Evolutionary conservation across 2,888 invertebrate genomes (phyloP).

Genomic region (Antheraea yamamai): DNA sequence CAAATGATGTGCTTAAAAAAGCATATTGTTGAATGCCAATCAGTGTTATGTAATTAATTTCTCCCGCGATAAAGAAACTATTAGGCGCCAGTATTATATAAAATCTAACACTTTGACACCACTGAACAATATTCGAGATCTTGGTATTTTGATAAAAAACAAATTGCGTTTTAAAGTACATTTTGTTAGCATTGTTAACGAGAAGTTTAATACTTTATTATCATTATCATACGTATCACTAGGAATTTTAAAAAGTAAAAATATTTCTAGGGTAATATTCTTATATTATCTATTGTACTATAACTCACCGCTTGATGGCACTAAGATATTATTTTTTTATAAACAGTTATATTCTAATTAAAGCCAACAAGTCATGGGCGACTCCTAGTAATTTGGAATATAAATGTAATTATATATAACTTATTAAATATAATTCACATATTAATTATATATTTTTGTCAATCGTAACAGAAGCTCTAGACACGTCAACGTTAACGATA

Average conservation of each 20-base stretch:
- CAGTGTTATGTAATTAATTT: background rate
- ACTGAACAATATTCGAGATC: background rate
- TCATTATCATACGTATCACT: background rate
- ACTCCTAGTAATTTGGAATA: no score
- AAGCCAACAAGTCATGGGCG: no score
- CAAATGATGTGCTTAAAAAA: background rate
- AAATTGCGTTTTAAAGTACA: background rate
- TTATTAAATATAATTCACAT: background rate
- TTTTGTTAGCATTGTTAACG: background rate
- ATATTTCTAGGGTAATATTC: no score
- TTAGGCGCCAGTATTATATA: background rate
- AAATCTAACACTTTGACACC: no score
- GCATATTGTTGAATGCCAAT: background rate
- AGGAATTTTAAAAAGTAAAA: background rate
- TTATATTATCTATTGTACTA: no score
- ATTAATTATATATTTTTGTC: background rate
- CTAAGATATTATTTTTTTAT: no score
- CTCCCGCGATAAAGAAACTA: background rate
- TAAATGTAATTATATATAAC: no score
- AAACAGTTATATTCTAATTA: no score
- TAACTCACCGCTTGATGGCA: no score
- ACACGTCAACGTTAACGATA: slow-evolving; percentile 93
- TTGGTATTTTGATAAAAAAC: background rate
- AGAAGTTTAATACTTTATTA: no score
- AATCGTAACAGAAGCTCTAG: slow-evolving; percentile 88